Conservation (phyloP, 1,140 invertebrate species). For the Cotesia vestalis region DNA sequence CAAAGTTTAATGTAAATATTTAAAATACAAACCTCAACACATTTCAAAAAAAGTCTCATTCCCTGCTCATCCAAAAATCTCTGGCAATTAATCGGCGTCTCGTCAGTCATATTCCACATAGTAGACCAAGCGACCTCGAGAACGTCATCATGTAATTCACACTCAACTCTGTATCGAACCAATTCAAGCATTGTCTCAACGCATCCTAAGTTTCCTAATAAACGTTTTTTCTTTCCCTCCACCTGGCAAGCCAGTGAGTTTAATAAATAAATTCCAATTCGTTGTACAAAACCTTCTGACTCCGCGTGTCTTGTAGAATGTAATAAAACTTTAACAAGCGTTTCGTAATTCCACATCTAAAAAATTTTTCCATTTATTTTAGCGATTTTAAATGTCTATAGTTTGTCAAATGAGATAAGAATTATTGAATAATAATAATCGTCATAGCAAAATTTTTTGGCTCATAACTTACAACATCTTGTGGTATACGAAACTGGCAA, state of each 20-base stretch:
- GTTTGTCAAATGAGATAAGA: not conserved
- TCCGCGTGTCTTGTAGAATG: constrained; percentile 82
- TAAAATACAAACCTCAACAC: constrained; percentile 73
- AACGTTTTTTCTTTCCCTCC: constrained; percentile 88
- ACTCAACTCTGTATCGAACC: constrained; percentile 79
- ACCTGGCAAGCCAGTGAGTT: constrained; percentile 97
- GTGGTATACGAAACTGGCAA: constrained; percentile 94
- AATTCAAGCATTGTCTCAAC: constrained; percentile 88
- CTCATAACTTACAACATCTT: constrained; percentile 83
- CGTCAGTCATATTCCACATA: constrained; percentile 98
- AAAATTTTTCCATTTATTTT: constrained; percentile 38
- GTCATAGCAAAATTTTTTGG: constrained; percentile 1
- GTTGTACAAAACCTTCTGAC: constrained; percentile 91
- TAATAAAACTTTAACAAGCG: constrained; percentile 85
- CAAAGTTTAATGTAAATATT: too few relatives aligned
- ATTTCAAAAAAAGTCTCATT: constrained; percentile 87
- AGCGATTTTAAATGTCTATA: constrained; percentile 11
- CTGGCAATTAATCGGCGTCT: constrained; percentile 91
- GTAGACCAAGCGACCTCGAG: constrained; percentile 98
- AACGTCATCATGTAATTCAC: constrained; percentile 88
- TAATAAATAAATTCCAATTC: constrained; percentile 92
- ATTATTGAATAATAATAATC: constrained; percentile 16
- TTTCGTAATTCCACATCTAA: constrained; percentile 90
- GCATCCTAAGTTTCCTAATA: constrained; percentile 89
- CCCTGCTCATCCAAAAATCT: constrained; percentile 86